Percentiles rank a stretch among this genome's conserved stretches.
Conservation (phyloP, 1,140 invertebrate species). For the Drosophila seguyi region DNA sequence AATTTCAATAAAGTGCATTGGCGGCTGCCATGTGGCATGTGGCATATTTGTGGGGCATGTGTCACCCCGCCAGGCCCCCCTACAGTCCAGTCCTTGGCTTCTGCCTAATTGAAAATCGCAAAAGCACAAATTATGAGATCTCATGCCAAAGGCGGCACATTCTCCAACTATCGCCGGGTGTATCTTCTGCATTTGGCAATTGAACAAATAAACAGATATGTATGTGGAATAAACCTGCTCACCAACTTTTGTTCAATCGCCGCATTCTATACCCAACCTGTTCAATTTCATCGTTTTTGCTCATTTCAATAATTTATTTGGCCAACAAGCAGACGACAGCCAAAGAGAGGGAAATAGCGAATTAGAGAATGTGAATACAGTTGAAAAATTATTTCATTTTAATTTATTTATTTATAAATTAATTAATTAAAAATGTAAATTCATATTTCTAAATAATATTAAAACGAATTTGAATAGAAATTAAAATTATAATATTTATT, state of each 20-base stretch:
- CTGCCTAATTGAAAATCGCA: slow-evolving; percentile 78
- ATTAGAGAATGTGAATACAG: slow-evolving; percentile 3
- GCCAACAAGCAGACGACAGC: slow-evolving; percentile 56
- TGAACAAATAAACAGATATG: slow-evolving; percentile 72
- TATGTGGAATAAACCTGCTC: slow-evolving; percentile 20
- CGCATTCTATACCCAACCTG: slow-evolving; percentile 72
- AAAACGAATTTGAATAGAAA: too few relatives aligned
- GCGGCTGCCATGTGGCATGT: slow-evolving; percentile 71
- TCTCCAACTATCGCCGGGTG: slow-evolving; percentile 25
- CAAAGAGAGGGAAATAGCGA: slow-evolving; percentile 19
- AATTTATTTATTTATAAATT: too few relatives aligned
- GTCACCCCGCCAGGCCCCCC: slow-evolving; percentile 49
- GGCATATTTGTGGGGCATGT: slow-evolving; percentile 80
- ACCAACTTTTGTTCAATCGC: slow-evolving; percentile 42
- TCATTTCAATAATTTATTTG: slow-evolving; percentile 81
- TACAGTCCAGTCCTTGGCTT: slow-evolving; percentile 8
- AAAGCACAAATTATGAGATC: slow-evolving; percentile 74
- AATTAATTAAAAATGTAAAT: too few relatives aligned
- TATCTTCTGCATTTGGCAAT: slow-evolving; percentile 59
- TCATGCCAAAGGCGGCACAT: slow-evolving; percentile 12
- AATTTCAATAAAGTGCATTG: slow-evolving; percentile 77
- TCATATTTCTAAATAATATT: too few relatives aligned
- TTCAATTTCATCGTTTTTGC: slow-evolving; percentile 76
- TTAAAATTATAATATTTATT: too few relatives aligned
- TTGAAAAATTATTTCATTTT: not conserved